Base-by-base conservation (phyloP, 2,113 vertebrate species). In the Ptilorrhoa leucosticta region DNA sequence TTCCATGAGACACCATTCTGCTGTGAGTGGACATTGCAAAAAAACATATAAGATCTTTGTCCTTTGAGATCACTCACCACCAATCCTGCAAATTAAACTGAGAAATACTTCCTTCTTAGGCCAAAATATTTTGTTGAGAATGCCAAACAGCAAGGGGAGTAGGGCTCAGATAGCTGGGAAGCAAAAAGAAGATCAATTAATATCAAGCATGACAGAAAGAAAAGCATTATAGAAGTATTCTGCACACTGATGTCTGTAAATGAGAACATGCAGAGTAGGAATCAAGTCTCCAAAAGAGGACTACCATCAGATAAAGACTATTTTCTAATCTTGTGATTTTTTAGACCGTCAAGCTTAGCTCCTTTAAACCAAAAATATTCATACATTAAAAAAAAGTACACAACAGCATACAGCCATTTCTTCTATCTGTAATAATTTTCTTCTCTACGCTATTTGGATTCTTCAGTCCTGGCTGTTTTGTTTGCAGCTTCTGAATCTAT, bases 1-100 rank as follows among this genome's bases (percentile, higher is more conserved):
- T 96, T 76, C 98, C 98, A 97, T 97, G 96, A 84, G 97, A 96
- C 66, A 91, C 92, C 57, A 97, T 93, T 97, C 98, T 99, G 92
- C 98, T 98, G 95, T 91, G 95, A 97, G 96, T 77, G 45, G 92
- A 96, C 44, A 96, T 83, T 40, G 26, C 66, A 97, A 57, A 92
- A 11, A 90, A 15, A 93, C 8, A 65, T 30, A 7, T 73, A 89
- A 94, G n/a, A 78, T 24, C 28, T 56, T 13, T 7, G 26, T 40
- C 56, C 37, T 89, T 60, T 64, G 56, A 83, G 31, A 60, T 27
- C 7, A 81, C 12, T 70, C 5, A 1, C 4, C 40, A 80, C 77
- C 58, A 65, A 69, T 42, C 56, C 63, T 68, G 27, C 11, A 81
- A 53, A 89, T 50, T 54, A 72, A 73, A 90, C 21, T 23, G 11